phyloP scores from a whole-genome alignment of 2,113 vertebrate genomes.

The Rostratula benghalensis region DNA sequence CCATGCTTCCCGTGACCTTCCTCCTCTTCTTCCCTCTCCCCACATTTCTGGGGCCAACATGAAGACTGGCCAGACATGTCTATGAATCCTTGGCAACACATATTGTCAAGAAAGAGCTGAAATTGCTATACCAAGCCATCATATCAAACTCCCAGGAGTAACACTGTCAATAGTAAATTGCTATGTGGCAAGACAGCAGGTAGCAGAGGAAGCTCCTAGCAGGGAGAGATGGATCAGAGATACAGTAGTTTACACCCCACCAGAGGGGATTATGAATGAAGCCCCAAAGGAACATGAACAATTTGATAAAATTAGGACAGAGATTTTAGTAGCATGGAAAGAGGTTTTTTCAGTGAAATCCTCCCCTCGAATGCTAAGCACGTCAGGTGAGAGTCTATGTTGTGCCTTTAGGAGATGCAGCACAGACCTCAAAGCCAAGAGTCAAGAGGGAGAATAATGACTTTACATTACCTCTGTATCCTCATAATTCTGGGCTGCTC shows the following conservation, averaged over 20 bases:
- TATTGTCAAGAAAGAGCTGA: neutral
- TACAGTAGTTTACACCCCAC: neutral
- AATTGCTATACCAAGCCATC: neutral
- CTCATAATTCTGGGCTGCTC: neutral
- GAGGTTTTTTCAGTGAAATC: neutral
- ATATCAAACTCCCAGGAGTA: neutral
- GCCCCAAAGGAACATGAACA: neutral
- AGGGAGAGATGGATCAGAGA: neutral
- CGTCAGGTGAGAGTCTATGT: neutral
- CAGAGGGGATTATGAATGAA: conserved; percentile 2
- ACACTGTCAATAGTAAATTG: conserved; percentile 23
- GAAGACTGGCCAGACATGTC: neutral
- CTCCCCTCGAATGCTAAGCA: neutral
- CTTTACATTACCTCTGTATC: conserved; percentile 14
- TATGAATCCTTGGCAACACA: neutral
- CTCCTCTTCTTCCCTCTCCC: neutral
- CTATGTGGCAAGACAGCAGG: neutral
- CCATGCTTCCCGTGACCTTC: neutral
- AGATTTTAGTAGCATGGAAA: neutral
- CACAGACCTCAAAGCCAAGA: conserved; percentile 10
- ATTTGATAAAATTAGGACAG: conserved; percentile 34
- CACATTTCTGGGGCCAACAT: neutral
- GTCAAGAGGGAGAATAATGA: conserved; percentile 39
- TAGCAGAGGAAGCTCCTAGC: conserved; percentile 6
- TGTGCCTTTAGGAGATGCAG: conserved; percentile 30